A percentile compares a stretch with the other conserved stretches of the same genome.
phyloP scores from a whole-genome alignment of 2,113 vertebrate genomes.

The Saguinus imperator region DNA sequence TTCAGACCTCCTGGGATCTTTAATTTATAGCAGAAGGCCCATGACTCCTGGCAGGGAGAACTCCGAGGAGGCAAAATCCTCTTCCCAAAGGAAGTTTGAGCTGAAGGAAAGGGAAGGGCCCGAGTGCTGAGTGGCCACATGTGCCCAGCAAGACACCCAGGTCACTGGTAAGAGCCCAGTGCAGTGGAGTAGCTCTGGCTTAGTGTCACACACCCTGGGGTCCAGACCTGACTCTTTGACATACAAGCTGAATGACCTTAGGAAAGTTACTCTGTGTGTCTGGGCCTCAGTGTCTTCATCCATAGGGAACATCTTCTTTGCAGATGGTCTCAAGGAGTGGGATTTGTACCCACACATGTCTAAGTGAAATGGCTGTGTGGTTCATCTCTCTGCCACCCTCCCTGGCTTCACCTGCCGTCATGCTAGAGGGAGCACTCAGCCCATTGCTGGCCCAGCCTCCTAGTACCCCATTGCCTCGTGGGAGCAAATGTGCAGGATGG shows the following conservation, averaged over 20 bases:
- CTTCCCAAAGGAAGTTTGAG: neutral
- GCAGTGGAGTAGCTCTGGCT: rapidly evolving
- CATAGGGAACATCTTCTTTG: neutral
- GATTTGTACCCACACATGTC: neutral
- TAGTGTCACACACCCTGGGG: too few species aligned
- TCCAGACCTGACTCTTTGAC: neutral
- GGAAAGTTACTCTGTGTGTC: neutral
- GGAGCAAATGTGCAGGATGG: neutral
- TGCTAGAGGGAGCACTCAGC: neutral
- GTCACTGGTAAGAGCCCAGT: neutral
- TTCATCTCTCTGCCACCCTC: too few species aligned
- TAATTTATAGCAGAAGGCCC: neutral
- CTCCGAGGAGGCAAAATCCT: neutral
- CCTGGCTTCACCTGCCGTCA: neutral
- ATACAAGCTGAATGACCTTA: neutral
- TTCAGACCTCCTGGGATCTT: neutral
- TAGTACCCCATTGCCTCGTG: neutral
- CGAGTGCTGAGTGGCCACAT: rapidly evolving
- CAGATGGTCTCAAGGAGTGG: neutral
- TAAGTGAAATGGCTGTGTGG: neutral
- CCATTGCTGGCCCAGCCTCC: neutral
- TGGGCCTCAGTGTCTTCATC: neutral
- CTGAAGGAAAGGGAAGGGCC: neutral
- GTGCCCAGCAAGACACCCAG: neutral
- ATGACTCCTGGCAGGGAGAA: neutral